Conservation (phyloP, 2,888 invertebrate genomes). For the Sipha maydis region DNA sequence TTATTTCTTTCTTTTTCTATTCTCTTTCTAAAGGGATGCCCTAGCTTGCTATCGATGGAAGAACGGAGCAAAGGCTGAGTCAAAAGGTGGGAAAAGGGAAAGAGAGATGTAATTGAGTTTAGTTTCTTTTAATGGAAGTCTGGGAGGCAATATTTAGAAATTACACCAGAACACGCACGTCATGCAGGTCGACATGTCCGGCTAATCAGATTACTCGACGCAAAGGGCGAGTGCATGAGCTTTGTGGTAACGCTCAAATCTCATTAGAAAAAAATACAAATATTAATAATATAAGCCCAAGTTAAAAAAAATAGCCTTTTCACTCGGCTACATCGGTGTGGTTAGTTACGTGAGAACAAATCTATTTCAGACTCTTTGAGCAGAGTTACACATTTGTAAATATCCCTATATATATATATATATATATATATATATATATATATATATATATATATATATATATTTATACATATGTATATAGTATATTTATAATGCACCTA, state of each 20-base stretch:
- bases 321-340: too few species aligned
- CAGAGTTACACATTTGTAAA: not conserved
- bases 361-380: not conserved
- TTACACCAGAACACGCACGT: conserved; percentile 55
- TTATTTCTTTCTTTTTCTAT: not conserved
- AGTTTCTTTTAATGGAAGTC: conserved; percentile 55
- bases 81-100: not conserved
- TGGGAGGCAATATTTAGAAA: conserved; percentile 43
- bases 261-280: conserved; percentile 10
- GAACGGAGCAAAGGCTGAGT: not conserved
- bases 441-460: too few species aligned
- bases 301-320: conserved; percentile 16
- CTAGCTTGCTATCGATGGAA: not conserved
- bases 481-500: not conserved
- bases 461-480: too few species aligned
- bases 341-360: not conserved
- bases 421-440: too few species aligned
- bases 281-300: not conserved
- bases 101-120: conserved; percentile 59
- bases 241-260: conserved; percentile 40
- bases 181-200: conserved; percentile 53
- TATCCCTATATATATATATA: not conserved
- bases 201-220: conserved; percentile 54
- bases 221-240: conserved; percentile 19
- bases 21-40: not conserved